Evolutionary conservation across 2,113 vertebrate genomes (phyloP).

Genomic region (Chloropsis cyanopogon): DNA sequence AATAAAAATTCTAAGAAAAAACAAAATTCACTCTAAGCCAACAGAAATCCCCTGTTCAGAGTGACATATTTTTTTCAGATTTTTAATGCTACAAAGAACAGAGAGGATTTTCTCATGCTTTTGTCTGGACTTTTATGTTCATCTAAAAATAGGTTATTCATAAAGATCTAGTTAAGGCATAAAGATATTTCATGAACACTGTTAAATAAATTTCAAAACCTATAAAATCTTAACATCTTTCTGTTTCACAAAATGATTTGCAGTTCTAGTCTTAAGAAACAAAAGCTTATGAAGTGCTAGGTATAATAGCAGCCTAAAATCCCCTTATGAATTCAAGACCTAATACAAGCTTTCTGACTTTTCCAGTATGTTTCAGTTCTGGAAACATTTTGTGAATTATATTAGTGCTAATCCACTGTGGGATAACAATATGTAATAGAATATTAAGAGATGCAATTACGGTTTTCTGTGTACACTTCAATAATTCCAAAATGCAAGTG

Average conservation of each 20-base stretch:
- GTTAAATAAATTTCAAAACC: background rate
- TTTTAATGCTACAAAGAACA: background rate
- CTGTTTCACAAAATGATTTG: background rate
- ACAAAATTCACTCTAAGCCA: background rate
- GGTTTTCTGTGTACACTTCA: background rate
- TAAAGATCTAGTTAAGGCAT: background rate
- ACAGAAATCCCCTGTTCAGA: background rate
- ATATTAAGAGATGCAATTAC: conserved; percentile 4
- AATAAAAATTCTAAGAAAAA: background rate
- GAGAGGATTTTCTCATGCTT: background rate
- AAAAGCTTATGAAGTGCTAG: background rate
- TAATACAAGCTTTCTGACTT: background rate
- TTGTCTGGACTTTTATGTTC: background rate
- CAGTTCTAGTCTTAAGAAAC: background rate
- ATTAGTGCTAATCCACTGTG: conserved; percentile 10
- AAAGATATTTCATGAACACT: background rate
- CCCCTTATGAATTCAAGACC: background rate
- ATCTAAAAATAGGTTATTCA: background rate
- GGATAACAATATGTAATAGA: background rate
- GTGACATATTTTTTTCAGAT: background rate
- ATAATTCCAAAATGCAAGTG: background rate
- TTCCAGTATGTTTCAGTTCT: background rate
- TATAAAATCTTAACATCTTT: background rate
- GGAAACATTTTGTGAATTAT: background rate
- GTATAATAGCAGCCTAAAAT: background rate